Conservation (phyloP, 2,113 vertebrate genomes). For the Hylia prasina region DNA sequence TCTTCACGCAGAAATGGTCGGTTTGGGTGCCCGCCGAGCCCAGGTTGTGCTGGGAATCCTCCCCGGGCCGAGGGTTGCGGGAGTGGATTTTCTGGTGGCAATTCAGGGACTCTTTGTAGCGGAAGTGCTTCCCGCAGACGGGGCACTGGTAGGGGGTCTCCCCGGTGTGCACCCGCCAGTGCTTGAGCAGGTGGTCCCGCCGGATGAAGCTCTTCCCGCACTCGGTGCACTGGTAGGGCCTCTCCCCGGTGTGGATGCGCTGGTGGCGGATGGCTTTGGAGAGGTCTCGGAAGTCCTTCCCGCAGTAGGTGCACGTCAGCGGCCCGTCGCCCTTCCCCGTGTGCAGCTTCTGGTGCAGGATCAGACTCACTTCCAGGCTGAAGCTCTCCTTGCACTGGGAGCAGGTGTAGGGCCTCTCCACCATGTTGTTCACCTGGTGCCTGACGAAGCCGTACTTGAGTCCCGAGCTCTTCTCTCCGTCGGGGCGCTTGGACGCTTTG, state of each 20-base stretch:
- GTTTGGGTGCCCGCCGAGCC: background rate
- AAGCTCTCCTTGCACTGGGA: conserved; percentile 87
- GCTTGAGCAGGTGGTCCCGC: conserved; percentile 87
- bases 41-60: background rate
- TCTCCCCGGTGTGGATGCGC: conserved; percentile 85
- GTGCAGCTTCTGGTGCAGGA: conserved; percentile 87
- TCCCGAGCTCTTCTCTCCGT: conserved; percentile 64
- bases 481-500: conserved; percentile 70
- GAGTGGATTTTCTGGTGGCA: conserved; percentile 79
- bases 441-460: conserved; percentile 39
- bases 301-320: conserved; percentile 76
- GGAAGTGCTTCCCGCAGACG: conserved; percentile 78
- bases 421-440: conserved; percentile 76
- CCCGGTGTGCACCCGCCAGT: conserved; percentile 88
- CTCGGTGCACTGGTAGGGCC: conserved; percentile 89
- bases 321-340: conserved; percentile 72
- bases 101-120: conserved; percentile 80
- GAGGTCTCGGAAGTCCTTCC: conserved; percentile 75
- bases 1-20: conserved; percentile 38
- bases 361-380: conserved; percentile 86
- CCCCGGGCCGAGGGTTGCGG: conserved; percentile 44
- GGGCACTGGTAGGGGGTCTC: conserved; percentile 78
- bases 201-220: conserved; percentile 90
- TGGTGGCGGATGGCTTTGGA: conserved; percentile 76
- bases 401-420: conserved; percentile 83